These are phyloP conservation scores for Muscicapa striata DNA, from an alignment of 2,797 vertebrate species.

Conservation along the genomic window DNA sequence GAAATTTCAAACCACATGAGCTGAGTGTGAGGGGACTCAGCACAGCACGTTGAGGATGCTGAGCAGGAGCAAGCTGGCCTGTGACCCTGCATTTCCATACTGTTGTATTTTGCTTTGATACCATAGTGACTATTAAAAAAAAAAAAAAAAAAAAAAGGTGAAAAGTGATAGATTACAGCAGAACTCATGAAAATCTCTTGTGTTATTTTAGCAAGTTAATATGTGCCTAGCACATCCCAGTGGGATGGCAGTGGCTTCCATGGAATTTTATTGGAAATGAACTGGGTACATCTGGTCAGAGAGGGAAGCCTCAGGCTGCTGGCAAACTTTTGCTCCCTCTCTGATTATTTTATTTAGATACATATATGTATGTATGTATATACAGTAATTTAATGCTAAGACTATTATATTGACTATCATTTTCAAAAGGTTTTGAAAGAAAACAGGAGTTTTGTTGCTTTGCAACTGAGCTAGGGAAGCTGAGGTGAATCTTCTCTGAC, in stretches of 20 bases:
- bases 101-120: neutral
- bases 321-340: conserved; percentile 20
- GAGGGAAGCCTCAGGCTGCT: conserved; percentile 17
- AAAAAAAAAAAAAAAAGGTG: neutral
- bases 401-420: neutral
- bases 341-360: conserved; percentile 36
- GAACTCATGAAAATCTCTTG: neutral
- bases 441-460: neutral
- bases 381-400: neutral
- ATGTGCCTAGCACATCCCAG: neutral
- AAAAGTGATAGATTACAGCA: conserved; percentile 1
- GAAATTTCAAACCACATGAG: neutral
- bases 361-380: neutral
- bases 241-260: conserved; percentile 29
- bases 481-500: neutral
- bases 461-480: neutral
- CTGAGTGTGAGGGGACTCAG: neutral
- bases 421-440: conserved; percentile 24
- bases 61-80: neutral
- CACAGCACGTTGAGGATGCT: neutral
- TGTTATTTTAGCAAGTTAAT: conserved; percentile 49
- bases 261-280: conserved; percentile 47
- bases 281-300: neutral
- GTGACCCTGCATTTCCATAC: neutral
- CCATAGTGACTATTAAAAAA: neutral